Evolutionary conservation across 1,140 invertebrate genomes (phyloP), one percentile per base, ranked within the genome.

Genomic region (Lanistes nyassanus): DNA sequence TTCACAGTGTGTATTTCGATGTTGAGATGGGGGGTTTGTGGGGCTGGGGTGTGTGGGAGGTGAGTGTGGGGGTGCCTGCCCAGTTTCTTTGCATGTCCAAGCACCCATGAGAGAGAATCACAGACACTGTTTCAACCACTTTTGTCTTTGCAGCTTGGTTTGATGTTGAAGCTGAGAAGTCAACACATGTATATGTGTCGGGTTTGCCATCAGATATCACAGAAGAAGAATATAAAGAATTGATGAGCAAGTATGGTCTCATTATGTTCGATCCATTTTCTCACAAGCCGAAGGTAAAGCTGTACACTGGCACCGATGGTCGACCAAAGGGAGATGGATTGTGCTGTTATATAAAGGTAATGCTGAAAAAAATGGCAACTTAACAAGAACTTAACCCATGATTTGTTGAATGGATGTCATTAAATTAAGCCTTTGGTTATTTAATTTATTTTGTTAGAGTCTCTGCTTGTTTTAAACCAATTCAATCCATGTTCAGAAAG

Each of bases 161-260:
- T 91, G 94, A 99, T 62, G 89, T 97, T 23, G 94, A 97, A 81
- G 94, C 97, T 67, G 91, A 94, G n/a, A 94, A 95, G 82, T 99
- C 98, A 83, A 98, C 96, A 1, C 98, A 98, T 89, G 97, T 99
- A 1, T 99, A 99, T 91, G 96, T 99, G 2, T 94, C 94, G 11
- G 96, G 97, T 86, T 91, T 99, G 76, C 98, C 98, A 0, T 80
- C 92, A 66, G 95, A 98, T 83, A 94, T 97, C 55, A 97, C 94
- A 0, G 93, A 98, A 84, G 89, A 92, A 34, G 93, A 98, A 77
- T 92, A 88, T 78, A 86, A 86, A 60, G 94, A 96, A 85, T 88
- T 99, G 19, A 98, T 99, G 94, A 92, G 93, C 80, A 99, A 99
- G 90, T 99, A 95, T 92, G 98, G 98, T n/a, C 90, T 99, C 31